A percentile compares a stretch with the other conserved stretches of the same genome.
These are phyloP conservation scores for Acanthopleura granulata DNA, from an alignment of 2,888 invertebrate species.

Conservation along the genomic window DNA sequence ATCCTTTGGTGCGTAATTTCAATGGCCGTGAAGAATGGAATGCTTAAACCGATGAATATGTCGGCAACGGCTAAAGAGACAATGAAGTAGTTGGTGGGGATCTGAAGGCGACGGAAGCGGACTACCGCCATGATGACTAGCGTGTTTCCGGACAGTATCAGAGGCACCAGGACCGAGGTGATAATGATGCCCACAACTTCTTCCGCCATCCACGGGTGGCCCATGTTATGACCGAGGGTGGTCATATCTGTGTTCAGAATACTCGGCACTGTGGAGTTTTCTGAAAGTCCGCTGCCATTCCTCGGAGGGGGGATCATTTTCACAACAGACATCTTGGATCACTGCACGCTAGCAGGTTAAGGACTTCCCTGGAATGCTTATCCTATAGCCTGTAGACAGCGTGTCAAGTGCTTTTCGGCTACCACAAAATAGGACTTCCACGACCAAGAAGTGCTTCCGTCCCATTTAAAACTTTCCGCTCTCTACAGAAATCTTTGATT, in stretches of 20 bases:
- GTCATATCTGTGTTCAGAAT: background rate
- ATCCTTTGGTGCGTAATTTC: constrained; percentile 71
- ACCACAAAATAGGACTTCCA: too few relatives aligned
- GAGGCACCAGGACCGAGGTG: constrained; percentile 63
- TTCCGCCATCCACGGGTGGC: constrained; percentile 9
- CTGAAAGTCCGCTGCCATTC: too few relatives aligned
- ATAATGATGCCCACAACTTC: constrained; percentile 34
- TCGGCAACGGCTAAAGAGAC: constrained; percentile 76
- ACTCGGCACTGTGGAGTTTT: too few relatives aligned
- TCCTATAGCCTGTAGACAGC: too few relatives aligned
- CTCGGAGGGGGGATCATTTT: too few relatives aligned
- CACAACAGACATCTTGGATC: too few relatives aligned
- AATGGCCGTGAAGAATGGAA: constrained; percentile 75
- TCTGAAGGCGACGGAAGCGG: constrained; percentile 75
- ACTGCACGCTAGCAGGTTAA: too few relatives aligned
- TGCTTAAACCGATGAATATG: constrained; percentile 75
- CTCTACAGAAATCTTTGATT: too few relatives aligned
- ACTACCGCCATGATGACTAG: constrained; percentile 76
- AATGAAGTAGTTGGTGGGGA: constrained; percentile 76
- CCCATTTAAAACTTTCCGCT: too few relatives aligned
- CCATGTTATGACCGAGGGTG: background rate
- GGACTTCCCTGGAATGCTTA: too few relatives aligned
- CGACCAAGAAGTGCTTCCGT: too few relatives aligned
- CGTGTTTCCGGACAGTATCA: constrained; percentile 76
- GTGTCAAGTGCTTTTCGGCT: too few relatives aligned